Conservation (phyloP, 2,888 invertebrate species). For the Rosalia funebris region DNA sequence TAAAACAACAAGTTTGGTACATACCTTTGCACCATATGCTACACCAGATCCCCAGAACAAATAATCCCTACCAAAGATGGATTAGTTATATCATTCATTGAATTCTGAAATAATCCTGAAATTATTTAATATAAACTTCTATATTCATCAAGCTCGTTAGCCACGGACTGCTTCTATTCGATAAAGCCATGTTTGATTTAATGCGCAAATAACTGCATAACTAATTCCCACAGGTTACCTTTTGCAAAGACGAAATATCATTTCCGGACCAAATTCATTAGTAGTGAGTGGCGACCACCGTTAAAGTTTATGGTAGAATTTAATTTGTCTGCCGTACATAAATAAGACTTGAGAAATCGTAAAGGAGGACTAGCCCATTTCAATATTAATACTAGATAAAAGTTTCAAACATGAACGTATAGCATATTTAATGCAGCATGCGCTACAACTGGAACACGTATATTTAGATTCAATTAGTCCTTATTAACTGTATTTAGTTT, state of each 20-base stretch:
- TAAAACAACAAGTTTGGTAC: no score
- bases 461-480: no score
- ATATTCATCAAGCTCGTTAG: background rate
- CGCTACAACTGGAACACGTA: no score
- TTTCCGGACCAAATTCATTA: slow-evolving; percentile 17
- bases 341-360: slow-evolving; percentile 15
- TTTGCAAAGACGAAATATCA: slow-evolving; percentile 21
- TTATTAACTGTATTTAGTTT: no score
- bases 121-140: no score
- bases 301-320: slow-evolving; percentile 22
- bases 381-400: slow-evolving; percentile 14
- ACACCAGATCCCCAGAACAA: no score
- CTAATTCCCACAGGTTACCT: background rate
- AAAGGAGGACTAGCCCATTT: background rate
- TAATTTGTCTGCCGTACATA: slow-evolving; percentile 17
- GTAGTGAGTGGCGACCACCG: slow-evolving; percentile 19
- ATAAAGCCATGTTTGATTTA: background rate
- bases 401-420: slow-evolving; percentile 11
- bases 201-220: background rate
- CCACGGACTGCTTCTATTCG: background rate
- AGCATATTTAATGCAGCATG: slow-evolving; percentile 1
- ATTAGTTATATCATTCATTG: no score
- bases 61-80: no score
- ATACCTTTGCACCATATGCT: no score
- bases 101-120: no score